phyloP scores from a whole-genome alignment of 2,888 invertebrate species.

The Glyphotaelius pellucidus region DNA sequence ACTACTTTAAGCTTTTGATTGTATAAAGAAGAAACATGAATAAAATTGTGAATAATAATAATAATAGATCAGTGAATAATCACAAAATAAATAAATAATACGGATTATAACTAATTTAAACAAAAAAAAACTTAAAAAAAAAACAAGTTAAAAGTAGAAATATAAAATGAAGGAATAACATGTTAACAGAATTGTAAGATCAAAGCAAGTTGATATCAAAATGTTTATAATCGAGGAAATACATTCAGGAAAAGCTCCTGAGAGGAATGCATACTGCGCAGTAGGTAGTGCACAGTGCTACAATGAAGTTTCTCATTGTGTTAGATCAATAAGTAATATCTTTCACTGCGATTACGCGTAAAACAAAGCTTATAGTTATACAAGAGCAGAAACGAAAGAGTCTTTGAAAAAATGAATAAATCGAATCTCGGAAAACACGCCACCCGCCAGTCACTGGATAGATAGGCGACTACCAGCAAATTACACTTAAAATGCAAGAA shows the following conservation, averaged over 20 bases:
- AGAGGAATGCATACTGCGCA: not conserved
- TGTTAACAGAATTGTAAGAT: not conserved
- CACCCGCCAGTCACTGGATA: not conserved
- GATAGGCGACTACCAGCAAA: slow-evolving; percentile 11
- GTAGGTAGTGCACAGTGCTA: not conserved
- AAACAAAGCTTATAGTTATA: slow-evolving; percentile 7
- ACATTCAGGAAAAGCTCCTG: not conserved
- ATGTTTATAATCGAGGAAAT: too few relatives aligned
- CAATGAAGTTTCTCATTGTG: slow-evolving; percentile 6
- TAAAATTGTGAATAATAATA: too few relatives aligned
- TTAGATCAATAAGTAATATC: not conserved
- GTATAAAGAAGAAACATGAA: too few relatives aligned
- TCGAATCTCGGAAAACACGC: not conserved
- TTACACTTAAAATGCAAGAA: slow-evolving; percentile 54
- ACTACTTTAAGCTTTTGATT: not conserved
- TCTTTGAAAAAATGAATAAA: not conserved
- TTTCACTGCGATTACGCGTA: not conserved
- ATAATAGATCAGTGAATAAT: not conserved
- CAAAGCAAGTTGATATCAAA: too few relatives aligned
- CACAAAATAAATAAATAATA: not conserved
- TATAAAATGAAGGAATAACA: not conserved
- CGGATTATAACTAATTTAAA: too few relatives aligned
- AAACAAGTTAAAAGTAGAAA: not conserved
- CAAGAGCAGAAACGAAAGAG: not conserved
- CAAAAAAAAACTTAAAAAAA: too few relatives aligned